These are phyloP conservation scores for Brachystomella parvula DNA, from an alignment of 1,140 invertebrate species.

Conservation along the genomic window DNA sequence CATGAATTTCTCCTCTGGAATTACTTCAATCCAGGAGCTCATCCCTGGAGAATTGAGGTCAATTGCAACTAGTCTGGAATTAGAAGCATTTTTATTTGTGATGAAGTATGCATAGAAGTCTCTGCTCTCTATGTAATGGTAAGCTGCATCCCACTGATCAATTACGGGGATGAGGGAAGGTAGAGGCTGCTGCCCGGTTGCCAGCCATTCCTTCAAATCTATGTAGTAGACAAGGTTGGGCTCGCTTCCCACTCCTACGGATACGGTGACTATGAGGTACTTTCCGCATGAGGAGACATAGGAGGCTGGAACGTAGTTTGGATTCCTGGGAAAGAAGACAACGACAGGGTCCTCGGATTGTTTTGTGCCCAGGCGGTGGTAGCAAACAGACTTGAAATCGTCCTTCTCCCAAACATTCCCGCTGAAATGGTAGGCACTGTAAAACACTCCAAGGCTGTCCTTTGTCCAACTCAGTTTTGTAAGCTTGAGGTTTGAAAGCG, in stretches of 20 bases:
- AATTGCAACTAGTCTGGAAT: slow-evolving; percentile 22
- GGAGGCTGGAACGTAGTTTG: not conserved
- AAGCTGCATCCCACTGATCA: not conserved
- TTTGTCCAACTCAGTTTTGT: not conserved
- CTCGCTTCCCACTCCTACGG: slow-evolving; percentile 43
- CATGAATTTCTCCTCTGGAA: not conserved
- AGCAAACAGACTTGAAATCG: not conserved
- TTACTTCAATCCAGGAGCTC: slow-evolving; percentile 44
- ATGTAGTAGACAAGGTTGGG: slow-evolving; percentile 45
- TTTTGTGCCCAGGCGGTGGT: not conserved
- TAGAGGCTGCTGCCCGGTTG: slow-evolving; percentile 30
- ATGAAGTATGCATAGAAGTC: slow-evolving; percentile 19
- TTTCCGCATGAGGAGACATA: slow-evolving; percentile 52
- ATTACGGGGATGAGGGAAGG: not conserved
- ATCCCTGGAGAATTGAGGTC: slow-evolving; percentile 23
- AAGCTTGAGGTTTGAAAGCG: not conserved
- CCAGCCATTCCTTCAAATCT: not conserved
- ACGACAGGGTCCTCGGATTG: not conserved
- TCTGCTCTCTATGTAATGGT: slow-evolving; percentile 42
- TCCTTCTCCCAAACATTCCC: not conserved
- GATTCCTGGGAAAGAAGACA: not conserved
- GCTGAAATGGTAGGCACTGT: not conserved
- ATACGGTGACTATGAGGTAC: slow-evolving; percentile 48
- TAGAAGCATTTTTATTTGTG: slow-evolving; percentile 20
- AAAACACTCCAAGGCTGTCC: not conserved